Base-by-base conservation (phyloP, 2,797 vertebrate genomes). In the Notolabrus celidotus region DNA sequence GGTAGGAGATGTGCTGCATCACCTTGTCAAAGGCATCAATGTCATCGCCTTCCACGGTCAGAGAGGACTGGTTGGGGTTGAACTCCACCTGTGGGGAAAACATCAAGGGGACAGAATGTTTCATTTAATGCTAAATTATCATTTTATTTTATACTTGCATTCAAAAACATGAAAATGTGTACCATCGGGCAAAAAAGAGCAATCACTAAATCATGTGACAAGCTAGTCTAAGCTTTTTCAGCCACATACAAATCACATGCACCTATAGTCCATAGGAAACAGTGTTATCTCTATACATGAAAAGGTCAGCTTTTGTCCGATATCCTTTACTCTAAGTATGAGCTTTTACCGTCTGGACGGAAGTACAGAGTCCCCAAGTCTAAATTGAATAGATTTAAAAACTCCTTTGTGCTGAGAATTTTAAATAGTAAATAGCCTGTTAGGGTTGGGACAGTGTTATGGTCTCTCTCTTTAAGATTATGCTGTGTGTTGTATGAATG, bases 1-100 rank as follows among this genome's bases (percentile, higher is more conserved):
- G 85, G 82, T 99, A 99, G 60, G 97, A 96, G 25, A 99, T 76
- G 67, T 95, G 98, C 85, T 97, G 97, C 97, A 99, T 94, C 87
- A 96, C 96, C 85, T 96, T 97, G 50, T 98, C 97, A 3, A 99
- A 93, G 23, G 95, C 94, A 36, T 95, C 95, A 0, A 97, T 82
- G 54, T 97, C 96, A 0, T 97, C 95, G 0, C 96, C 97, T 74
- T 97, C 97, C 38, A 99, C 63, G 1, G 91, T 96, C 91, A 99
- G 52, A 0, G 88, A 90, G 0, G 96, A 96, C 90, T 95, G 97
- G 87, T 94, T 97, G 4, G 97, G 97, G 87, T 93, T 96, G 75
- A 96, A 93, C 66, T 96, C 95, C 84, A 99, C 87, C 98, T 99
- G 90, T 45, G n/a, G 46, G 51, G 51, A 34, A 72, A n/a, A 74